Evolutionary conservation across 2,888 invertebrate genomes (phyloP), one percentile per base, ranked within the genome.

Genomic region (Dasysyrphus tricinctus): DNA sequence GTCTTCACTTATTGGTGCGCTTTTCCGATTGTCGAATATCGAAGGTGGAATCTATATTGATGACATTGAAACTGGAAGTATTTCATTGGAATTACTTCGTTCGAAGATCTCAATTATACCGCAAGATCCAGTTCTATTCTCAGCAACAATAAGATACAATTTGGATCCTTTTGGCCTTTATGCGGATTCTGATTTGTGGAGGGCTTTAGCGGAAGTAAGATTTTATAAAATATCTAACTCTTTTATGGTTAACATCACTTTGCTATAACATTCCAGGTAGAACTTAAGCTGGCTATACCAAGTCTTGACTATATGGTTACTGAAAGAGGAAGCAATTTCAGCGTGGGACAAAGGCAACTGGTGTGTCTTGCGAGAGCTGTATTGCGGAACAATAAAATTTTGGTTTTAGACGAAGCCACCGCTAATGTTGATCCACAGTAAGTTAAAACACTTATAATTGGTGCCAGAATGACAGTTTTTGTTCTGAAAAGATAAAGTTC

Each of bases 31-130:
- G 79, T 94, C 96, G 0, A 94, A 95, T 74, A 94, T 95, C 5
- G 94, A 95, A 82, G 97, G 97, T 5, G 93, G 93, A 51, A 94
- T 97, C 32, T 91, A 94, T 42, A 96, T 97, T 85, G 97, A 97
- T 90, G 95, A 93, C 65, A 92, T 97, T n/a, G 93, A 94, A 79
- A 94, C 94, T 0, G 92, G 93, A 29, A 89, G 90, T 32, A 92
- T 96, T 63, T 94, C 94, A 0, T 89, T 94, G 39, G 93, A 93
- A 76, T 90, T 92, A 8, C 90, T 94, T 11, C 92, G 94, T 61
- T 93, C 93, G 1, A 93, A 93, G 88, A 93, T 94, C 37, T 94
- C 94, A 0, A 94, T 94, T 59, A 94, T 94, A 88, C 94, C 94
- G 3, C 94, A 94, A 90, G 94, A 94, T 89, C 94, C 94, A 0